Conservation (phyloP, 2,888 invertebrate species). For the Petrophora chlorosata region DNA sequence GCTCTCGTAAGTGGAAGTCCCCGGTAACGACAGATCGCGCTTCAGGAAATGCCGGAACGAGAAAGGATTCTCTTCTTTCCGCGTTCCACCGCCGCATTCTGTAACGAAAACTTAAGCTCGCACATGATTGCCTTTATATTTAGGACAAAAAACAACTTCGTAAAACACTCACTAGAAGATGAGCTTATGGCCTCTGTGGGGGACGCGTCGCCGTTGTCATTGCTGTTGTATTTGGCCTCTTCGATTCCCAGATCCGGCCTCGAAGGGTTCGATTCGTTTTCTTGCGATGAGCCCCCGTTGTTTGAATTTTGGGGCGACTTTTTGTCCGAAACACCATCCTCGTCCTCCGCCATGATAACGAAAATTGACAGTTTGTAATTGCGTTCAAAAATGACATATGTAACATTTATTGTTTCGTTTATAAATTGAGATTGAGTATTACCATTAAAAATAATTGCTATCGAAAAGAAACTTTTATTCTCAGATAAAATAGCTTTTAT, state of each 20-base stretch:
- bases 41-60: constrained; percentile 94
- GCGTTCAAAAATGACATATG: constrained; percentile 47
- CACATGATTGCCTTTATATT: constrained; percentile 66
- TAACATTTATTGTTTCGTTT: neutral
- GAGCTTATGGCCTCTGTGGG: constrained; percentile 69
- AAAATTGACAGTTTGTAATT: constrained; percentile 67
- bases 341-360: constrained; percentile 82
- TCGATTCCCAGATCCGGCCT: constrained; percentile 80
- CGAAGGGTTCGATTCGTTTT: constrained; percentile 66
- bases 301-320: constrained; percentile 76
- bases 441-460: too few species aligned
- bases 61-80: constrained; percentile 90
- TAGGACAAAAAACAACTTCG: constrained; percentile 78
- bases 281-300: constrained; percentile 62
- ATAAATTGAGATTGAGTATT: too few species aligned
- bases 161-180: constrained; percentile 74
- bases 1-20: constrained; percentile 84
- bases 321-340: constrained; percentile 79
- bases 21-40: constrained; percentile 83
- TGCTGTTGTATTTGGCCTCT: constrained; percentile 73
- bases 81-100: constrained; percentile 73
- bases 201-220: constrained; percentile 67
- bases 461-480: too few species aligned
- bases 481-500: too few species aligned
- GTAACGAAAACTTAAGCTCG: constrained; percentile 57